Evolutionary conservation across 1,140 invertebrate species (phyloP).

Genomic region (Trichonephila clavipes): DNA sequence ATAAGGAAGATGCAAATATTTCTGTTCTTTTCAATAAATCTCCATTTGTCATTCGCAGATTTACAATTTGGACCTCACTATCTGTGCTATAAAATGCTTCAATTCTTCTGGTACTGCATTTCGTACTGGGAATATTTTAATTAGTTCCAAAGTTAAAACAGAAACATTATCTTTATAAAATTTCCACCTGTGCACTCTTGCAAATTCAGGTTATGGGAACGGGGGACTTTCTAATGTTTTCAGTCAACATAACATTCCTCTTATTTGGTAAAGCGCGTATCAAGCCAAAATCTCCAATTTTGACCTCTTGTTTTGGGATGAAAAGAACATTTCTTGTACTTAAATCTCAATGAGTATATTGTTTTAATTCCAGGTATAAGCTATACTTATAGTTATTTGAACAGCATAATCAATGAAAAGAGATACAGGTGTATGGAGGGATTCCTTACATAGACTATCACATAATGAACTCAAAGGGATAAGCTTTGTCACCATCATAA

Average conservation of each 20-base stretch:
- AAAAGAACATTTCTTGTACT: slow-evolving; percentile 93
- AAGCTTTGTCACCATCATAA: slow-evolving; percentile 90
- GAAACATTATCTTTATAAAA: no score
- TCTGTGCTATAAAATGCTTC: no score
- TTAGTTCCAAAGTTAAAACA: no score
- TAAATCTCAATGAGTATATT: slow-evolving; percentile 86
- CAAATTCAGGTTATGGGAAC: slow-evolving; percentile 83
- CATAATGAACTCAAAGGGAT: slow-evolving; percentile 93
- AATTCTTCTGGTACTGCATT: no score
- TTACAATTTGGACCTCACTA: no score
- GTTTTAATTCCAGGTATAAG: slow-evolving; percentile 95
- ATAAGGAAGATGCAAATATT: no score
- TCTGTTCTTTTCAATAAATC: no score
- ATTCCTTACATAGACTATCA: slow-evolving; percentile 94
- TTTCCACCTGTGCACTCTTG: no score
- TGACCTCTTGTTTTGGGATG: slow-evolving; percentile 90
- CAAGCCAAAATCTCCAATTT: slow-evolving; percentile 99
- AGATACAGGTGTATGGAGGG: slow-evolving; percentile 88
- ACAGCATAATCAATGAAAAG: slow-evolving; percentile 81
- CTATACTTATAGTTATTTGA: slow-evolving; percentile 97
- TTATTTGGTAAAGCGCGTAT: slow-evolving; percentile 96
- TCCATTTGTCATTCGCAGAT: no score
- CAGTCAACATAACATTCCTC: slow-evolving; percentile 99
- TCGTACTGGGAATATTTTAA: no score
- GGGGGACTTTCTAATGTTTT: slow-evolving; percentile 96